Conservation (phyloP, 1,140 invertebrate genomes). For the Pemphigus obesinymphae region DNA sequence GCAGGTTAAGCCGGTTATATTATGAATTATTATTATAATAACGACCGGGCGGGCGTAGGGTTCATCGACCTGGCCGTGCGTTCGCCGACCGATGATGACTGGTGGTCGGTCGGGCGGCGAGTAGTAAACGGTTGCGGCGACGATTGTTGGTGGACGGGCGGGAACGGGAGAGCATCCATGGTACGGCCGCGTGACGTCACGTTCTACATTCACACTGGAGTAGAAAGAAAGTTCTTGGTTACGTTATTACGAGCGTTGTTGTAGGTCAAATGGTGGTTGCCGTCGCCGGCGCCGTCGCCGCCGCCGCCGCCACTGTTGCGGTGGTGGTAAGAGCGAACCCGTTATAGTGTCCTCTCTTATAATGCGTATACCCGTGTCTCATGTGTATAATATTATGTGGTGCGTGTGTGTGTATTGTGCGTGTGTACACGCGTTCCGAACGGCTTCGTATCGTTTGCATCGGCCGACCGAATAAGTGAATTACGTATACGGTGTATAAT, state of each 20-base stretch:
- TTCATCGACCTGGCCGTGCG: constrained; percentile 12
- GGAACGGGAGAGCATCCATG: background rate
- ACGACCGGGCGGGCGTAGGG: background rate
- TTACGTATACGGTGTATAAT: background rate
- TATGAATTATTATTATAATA: background rate
- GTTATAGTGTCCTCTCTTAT: constrained; percentile 20
- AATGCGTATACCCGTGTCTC: background rate
- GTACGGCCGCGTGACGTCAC: constrained; percentile 23
- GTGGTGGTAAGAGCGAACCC: constrained; percentile 2
- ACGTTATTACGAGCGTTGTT: constrained; percentile 41
- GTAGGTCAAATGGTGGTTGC: constrained; percentile 36
- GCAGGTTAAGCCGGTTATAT: too few species aligned
- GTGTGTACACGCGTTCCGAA: background rate
- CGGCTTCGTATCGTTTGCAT: constrained; percentile 1
- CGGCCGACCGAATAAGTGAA: background rate
- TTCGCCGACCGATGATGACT: background rate
- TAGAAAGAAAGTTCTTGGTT: constrained; percentile 41
- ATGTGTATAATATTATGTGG: background rate
- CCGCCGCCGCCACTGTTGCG: background rate
- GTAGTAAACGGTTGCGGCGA: background rate
- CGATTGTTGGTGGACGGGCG: background rate
- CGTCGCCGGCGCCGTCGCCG: background rate
- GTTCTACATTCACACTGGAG: constrained; percentile 33
- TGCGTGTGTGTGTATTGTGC: background rate
- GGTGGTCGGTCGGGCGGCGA: background rate